Conservation (phyloP, 2,113 vertebrate genomes). For the Sander vitreus region DNA sequence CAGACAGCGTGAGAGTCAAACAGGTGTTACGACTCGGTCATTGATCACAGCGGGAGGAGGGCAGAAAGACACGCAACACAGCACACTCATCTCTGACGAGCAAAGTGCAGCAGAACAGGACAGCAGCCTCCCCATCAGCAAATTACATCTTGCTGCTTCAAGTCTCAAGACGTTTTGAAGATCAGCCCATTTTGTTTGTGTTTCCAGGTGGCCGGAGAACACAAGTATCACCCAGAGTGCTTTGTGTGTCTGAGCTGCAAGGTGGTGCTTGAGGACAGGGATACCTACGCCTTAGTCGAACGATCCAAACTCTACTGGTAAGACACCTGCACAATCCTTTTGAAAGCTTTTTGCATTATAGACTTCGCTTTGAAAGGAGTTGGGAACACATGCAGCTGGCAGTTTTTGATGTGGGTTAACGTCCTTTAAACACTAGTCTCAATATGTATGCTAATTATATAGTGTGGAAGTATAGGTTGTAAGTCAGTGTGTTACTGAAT, state of each 20-base stretch:
- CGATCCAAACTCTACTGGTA: slow-evolving; percentile 95
- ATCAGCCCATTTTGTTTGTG: slow-evolving; percentile 49
- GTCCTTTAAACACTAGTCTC: background rate
- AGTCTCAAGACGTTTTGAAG: background rate
- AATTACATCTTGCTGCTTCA: background rate
- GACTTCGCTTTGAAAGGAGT: background rate
- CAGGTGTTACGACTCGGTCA: slow-evolving; percentile 77
- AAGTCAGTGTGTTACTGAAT: background rate
- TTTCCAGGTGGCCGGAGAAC: slow-evolving; percentile 94
- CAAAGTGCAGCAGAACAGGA: slow-evolving; percentile 11
- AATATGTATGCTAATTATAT: background rate
- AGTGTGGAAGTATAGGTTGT: background rate
- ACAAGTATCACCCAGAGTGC: slow-evolving; percentile 98
- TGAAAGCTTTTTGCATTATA: background rate
- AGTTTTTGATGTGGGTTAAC: background rate
- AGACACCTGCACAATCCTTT: slow-evolving; percentile 42
- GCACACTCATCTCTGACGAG: slow-evolving; percentile 1
- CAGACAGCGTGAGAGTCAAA: slow-evolving; percentile 75
- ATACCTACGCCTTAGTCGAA: slow-evolving; percentile 94
- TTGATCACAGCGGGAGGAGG: slow-evolving; percentile 13
- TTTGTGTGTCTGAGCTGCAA: slow-evolving; percentile 96
- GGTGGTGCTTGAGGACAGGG: slow-evolving; percentile 94
- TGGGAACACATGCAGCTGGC: background rate
- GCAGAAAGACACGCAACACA: background rate
- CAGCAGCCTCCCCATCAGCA: background rate